These are phyloP conservation scores for Alligator sinensis DNA, from an alignment of 2,113 vertebrate species.

Conservation along the genomic window DNA sequence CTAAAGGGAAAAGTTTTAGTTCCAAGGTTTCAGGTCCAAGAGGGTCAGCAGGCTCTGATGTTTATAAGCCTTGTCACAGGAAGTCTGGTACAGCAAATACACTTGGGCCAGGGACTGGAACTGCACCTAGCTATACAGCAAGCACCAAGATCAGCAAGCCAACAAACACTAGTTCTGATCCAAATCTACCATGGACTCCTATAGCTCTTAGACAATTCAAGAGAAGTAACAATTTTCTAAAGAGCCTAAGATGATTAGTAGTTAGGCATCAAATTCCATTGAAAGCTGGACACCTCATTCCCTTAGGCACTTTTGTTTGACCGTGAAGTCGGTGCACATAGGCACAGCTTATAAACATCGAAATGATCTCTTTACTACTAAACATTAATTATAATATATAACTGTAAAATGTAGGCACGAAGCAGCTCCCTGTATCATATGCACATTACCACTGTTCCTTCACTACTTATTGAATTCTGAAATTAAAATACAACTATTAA, in stretches of 20 bases:
- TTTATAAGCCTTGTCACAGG: not conserved
- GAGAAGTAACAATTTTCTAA: not conserved
- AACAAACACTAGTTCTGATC: not conserved
- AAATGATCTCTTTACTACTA: not conserved
- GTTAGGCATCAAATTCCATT: not conserved
- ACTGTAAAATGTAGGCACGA: not conserved
- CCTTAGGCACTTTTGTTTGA: not conserved
- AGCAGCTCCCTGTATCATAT: not conserved
- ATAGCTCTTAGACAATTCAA: not conserved
- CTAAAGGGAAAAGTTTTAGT: not conserved
- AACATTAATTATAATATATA: not conserved
- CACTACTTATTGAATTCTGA: not conserved
- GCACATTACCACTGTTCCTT: not conserved
- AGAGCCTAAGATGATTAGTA: not conserved
- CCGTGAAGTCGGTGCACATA: rapidly evolving
- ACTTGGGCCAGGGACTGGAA: not conserved
- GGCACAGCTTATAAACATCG: not conserved
- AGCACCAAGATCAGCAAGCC: not conserved
- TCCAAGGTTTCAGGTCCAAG: not conserved
- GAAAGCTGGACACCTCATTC: not conserved
- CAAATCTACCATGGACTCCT: not conserved
- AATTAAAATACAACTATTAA: not conserved
- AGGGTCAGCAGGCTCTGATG: not conserved
- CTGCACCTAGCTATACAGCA: not conserved
- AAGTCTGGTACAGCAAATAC: not conserved